Evolutionary conservation across 1,140 invertebrate genomes (phyloP).

Genomic region (Galleria mellonella): DNA sequence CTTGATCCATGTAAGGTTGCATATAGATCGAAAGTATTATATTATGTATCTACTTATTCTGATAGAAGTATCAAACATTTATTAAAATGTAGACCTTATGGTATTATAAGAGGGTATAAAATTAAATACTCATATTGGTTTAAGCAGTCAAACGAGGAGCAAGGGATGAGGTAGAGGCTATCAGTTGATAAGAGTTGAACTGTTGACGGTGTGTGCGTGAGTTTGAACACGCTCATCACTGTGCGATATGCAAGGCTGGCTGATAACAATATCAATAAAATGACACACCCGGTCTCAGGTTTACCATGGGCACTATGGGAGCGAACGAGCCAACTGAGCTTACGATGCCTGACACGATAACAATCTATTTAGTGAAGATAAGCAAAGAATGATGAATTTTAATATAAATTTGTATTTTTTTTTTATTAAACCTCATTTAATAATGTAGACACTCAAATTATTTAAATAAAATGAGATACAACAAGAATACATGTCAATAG

Average conservation of each 20-base stretch:
- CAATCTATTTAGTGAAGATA: too few relatives aligned
- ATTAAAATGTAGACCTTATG: background rate
- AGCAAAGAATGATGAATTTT: too few relatives aligned
- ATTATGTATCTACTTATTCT: constrained; percentile 16
- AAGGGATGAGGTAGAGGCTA: constrained; percentile 61
- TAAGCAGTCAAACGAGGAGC: constrained; percentile 7
- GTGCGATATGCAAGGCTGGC: constrained; percentile 23
- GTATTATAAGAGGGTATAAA: constrained; percentile 6
- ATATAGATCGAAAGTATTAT: background rate
- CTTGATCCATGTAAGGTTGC: too few relatives aligned
- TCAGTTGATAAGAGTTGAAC: constrained; percentile 41
- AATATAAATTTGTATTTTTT: too few relatives aligned
- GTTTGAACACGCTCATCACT: constrained; percentile 38
- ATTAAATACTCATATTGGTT: background rate
- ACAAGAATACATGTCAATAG: too few relatives aligned
- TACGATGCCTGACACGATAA: too few relatives aligned
- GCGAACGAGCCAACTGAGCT: too few relatives aligned
- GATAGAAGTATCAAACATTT: constrained; percentile 14
- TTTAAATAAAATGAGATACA: too few relatives aligned
- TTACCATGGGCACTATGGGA: too few relatives aligned
- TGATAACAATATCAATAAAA: background rate
- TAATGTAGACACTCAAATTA: too few relatives aligned
- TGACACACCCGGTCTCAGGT: too few relatives aligned
- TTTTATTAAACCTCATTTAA: too few relatives aligned
- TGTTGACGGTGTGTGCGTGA: constrained; percentile 33